Conservation (phyloP, 2,888 invertebrate genomes). For the Buathra laborator region DNA sequence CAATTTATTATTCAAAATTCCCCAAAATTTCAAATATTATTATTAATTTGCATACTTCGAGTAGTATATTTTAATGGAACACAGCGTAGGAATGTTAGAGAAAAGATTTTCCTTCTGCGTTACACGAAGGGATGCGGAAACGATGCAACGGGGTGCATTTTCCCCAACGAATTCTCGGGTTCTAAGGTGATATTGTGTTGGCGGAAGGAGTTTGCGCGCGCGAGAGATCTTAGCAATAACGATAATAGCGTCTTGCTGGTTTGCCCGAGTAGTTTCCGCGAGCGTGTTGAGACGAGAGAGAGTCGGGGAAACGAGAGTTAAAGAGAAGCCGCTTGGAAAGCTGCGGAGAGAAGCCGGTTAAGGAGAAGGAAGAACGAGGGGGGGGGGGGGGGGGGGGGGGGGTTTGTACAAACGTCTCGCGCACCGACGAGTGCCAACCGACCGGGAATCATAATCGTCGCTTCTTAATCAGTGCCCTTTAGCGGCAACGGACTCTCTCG, state of each 20-base stretch:
- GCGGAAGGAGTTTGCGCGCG: not conserved
- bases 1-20: too few species aligned
- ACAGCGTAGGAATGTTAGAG: not conserved
- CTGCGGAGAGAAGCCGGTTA: not conserved
- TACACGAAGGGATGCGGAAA: not conserved
- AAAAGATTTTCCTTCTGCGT: not conserved
- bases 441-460: constrained; percentile 59
- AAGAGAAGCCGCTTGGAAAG: constrained; percentile 21
- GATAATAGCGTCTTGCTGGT: constrained; percentile 57
- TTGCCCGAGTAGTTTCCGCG: constrained; percentile 18
- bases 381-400: not conserved
- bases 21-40: too few species aligned
- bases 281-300: constrained; percentile 15
- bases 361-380: not conserved
- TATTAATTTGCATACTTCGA: too few species aligned
- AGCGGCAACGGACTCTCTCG: constrained; percentile 41
- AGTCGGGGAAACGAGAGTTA: constrained; percentile 38
- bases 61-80: not conserved
- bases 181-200: constrained; percentile 37
- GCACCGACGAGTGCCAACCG: constrained; percentile 40
- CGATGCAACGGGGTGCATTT: constrained; percentile 7
- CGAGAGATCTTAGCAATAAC: constrained; percentile 60
- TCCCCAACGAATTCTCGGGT: constrained; percentile 15
- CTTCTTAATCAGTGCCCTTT: constrained; percentile 65
- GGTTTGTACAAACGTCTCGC: constrained; percentile 35